These are phyloP conservation scores for Etheostoma perlongum DNA, from an alignment of 2,797 vertebrate species.

Conservation along the genomic window DNA sequence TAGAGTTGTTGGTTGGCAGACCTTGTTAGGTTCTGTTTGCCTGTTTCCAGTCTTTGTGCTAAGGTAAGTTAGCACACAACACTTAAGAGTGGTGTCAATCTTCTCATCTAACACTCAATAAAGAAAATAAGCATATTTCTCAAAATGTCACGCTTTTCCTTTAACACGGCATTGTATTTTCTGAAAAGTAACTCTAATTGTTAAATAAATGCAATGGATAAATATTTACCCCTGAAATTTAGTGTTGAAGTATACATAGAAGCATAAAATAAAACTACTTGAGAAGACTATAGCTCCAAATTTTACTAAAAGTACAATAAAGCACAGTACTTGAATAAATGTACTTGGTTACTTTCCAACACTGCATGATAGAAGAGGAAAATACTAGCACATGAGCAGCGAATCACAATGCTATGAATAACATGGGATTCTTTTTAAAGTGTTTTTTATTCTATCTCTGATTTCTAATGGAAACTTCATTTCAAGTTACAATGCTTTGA, in stretches of 20 bases:
- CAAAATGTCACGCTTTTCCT: neutral
- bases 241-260: neutral
- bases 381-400: neutral
- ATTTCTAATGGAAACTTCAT: constrained; percentile 46
- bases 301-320: neutral
- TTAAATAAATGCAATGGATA: neutral
- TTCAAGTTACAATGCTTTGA: neutral
- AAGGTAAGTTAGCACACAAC: no score
- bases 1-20: no score
- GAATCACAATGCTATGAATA: constrained; percentile 34
- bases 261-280: neutral
- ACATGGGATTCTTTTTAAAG: constrained; percentile 8
- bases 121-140: neutral
- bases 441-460: constrained; percentile 2
- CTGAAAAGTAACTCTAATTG: no score
- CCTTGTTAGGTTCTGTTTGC: no score
- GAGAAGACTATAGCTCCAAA: neutral
- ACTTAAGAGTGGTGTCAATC: no score
- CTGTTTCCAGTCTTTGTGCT: no score
- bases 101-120: neutral
- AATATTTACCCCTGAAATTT: neutral
- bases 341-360: neutral
- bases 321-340: neutral
- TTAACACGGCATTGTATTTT: neutral
- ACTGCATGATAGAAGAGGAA: neutral